Percentiles rank a stretch among this genome's conserved stretches.
Evolutionary conservation across 1,140 invertebrate genomes (phyloP).

Genomic region (Cecropterus lyciades): DNA sequence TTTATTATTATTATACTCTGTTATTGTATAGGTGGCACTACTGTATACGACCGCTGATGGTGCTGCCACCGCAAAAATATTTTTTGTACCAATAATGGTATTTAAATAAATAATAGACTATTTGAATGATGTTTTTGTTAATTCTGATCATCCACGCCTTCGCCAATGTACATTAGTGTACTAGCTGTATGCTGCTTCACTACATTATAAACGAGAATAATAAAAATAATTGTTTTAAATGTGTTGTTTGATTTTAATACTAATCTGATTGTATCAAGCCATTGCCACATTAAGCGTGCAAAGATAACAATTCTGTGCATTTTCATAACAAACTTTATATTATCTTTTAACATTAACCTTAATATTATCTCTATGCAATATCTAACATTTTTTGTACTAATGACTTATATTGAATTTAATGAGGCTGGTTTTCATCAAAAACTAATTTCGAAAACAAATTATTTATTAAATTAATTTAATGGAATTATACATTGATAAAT

Average conservation of each 20-base stretch:
- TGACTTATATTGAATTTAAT: too few species aligned
- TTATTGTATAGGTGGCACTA: slow-evolving; percentile 37
- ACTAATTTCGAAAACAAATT: slow-evolving; percentile 43
- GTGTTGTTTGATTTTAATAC: slow-evolving; percentile 45
- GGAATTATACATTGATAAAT: slow-evolving; percentile 58
- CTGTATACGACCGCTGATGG: slow-evolving; percentile 45
- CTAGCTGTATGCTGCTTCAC: slow-evolving; percentile 77
- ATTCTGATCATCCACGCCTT: slow-evolving; percentile 52
- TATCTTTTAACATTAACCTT: too few species aligned
- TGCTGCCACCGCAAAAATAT: slow-evolving; percentile 42
- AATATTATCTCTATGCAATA: too few species aligned
- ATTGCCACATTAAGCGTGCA: slow-evolving; percentile 27
- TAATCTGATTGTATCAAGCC: slow-evolving; percentile 13
- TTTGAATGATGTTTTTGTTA: slow-evolving; percentile 38
- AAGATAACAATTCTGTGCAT: slow-evolving; percentile 10
- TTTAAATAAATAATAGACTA: slow-evolving; percentile 27
- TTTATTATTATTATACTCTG: slow-evolving; percentile 25
- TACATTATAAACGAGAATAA: slow-evolving; percentile 78
- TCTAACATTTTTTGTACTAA: too few species aligned
- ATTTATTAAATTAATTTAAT: slow-evolving; percentile 56
- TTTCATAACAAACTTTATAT: neutral
- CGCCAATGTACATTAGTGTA: slow-evolving; percentile 73
- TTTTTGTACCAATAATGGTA: slow-evolving; percentile 33
- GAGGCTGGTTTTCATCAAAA: slow-evolving; percentile 13
- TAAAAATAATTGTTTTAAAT: slow-evolving; percentile 81